Conservation (phyloP, 2,797 vertebrate species). For the Paguma larvata region DNA sequence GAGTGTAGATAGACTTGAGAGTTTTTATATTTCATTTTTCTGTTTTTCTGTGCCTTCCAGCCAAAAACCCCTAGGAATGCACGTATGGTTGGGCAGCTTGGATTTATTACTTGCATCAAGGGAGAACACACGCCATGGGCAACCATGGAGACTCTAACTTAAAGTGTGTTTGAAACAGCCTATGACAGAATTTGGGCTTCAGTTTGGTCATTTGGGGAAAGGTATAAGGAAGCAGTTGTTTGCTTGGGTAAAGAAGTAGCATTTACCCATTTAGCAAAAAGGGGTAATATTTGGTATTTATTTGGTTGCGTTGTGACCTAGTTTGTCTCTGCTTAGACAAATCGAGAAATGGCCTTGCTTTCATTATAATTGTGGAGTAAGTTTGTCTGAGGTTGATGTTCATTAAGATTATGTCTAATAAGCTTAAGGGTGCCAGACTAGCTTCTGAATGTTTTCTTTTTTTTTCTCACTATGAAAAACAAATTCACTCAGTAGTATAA, state of each 20-base stretch:
- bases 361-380: constrained; percentile 23
- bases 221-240: background rate
- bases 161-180: background rate
- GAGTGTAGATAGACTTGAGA: background rate
- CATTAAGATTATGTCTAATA: background rate
- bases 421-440: background rate
- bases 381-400: background rate
- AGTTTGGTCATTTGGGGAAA: background rate
- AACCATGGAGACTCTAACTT: background rate
- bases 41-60: background rate
- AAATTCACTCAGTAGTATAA: background rate
- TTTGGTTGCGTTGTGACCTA: background rate
- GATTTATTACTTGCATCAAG: background rate
- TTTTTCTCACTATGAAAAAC: background rate
- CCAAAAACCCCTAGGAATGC: background rate
- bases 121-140: background rate
- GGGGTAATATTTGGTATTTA: background rate
- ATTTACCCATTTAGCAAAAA: background rate
- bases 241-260: constrained; percentile 13
- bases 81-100: background rate
- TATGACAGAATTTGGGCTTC: background rate
- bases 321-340: constrained; percentile 41
- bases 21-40: background rate
- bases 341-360: constrained; percentile 39
- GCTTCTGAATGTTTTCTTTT: background rate